Percentiles rank a stretch among this genome's conserved stretches.
phyloP scores from a whole-genome alignment of 2,113 vertebrate species.

The Athene noctua region DNA sequence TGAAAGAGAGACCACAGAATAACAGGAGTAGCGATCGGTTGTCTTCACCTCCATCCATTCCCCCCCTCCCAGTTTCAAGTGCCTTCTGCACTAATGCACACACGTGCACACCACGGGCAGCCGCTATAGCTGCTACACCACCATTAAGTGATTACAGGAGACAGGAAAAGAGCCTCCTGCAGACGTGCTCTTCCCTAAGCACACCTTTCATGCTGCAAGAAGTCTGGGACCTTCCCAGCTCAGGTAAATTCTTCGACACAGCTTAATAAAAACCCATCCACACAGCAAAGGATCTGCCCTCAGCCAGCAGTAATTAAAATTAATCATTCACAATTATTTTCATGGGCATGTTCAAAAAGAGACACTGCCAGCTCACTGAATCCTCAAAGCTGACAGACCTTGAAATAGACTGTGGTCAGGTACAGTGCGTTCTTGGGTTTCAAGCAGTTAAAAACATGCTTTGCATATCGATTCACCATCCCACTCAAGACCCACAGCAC shows the following conservation, averaged over 20 bases:
- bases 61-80: background rate
- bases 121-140: background rate
- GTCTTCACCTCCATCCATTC: background rate
- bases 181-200: background rate
- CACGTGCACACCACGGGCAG: rapidly evolving
- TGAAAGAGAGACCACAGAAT: background rate
- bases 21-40: background rate
- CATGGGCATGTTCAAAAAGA: slow-evolving; percentile 26
- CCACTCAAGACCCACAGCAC: background rate
- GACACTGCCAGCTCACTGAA: background rate
- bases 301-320: slow-evolving; percentile 56
- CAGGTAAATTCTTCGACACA: background rate
- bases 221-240: background rate
- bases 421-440: background rate
- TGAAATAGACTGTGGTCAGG: slow-evolving; percentile 63
- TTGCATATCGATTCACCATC: background rate
- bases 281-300: background rate
- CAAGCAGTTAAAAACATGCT: slow-evolving; percentile 46
- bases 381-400: slow-evolving; percentile 60
- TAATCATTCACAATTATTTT: slow-evolving; percentile 65
- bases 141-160: rapidly evolving
- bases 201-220: background rate
- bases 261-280: background rate
- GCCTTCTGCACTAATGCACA: background rate
- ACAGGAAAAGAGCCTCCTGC: background rate